Evolutionary conservation across 2,888 invertebrate genomes (phyloP).

Genomic region (Scaptodrosophila latifasciaeformis): DNA sequence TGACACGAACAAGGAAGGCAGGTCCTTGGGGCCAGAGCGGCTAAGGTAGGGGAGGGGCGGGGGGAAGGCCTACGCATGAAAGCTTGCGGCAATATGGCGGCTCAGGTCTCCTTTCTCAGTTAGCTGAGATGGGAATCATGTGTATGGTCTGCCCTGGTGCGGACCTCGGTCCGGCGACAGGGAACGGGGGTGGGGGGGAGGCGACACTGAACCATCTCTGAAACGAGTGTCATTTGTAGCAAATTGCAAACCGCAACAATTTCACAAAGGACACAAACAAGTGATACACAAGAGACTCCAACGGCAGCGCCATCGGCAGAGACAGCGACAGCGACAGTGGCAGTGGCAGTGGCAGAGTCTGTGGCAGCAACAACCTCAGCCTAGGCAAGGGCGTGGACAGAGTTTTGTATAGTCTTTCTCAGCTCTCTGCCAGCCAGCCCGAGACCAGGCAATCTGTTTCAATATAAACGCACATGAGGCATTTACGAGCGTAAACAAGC

Average conservation of each 20-base stretch:
- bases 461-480: constrained; percentile 71
- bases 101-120: background rate
- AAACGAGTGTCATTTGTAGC: constrained; percentile 70
- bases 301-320: background rate
- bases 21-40: too few relatives aligned
- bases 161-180: constrained; percentile 1
- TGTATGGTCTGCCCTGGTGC: too few relatives aligned
- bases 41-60: too few relatives aligned
- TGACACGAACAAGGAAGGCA: constrained; percentile 10
- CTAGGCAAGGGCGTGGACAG: too few relatives aligned
- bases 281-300: constrained; percentile 11
- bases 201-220: too few relatives aligned
- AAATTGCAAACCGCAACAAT: constrained; percentile 72
- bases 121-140: too few relatives aligned
- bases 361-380: constrained; percentile 7
- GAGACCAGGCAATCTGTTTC: constrained; percentile 72
- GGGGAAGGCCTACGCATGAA: background rate
- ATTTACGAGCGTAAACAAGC: constrained; percentile 58
- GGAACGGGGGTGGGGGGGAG: background rate
- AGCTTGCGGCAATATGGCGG: constrained; percentile 1
- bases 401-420: background rate
- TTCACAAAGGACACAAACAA: constrained; percentile 59
- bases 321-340: constrained; percentile 3
- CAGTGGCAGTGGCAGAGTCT: constrained; percentile 17
- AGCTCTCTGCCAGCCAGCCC: background rate